Conservation (phyloP, 2,113 vertebrate species). For the Lasiurus borealis region DNA sequence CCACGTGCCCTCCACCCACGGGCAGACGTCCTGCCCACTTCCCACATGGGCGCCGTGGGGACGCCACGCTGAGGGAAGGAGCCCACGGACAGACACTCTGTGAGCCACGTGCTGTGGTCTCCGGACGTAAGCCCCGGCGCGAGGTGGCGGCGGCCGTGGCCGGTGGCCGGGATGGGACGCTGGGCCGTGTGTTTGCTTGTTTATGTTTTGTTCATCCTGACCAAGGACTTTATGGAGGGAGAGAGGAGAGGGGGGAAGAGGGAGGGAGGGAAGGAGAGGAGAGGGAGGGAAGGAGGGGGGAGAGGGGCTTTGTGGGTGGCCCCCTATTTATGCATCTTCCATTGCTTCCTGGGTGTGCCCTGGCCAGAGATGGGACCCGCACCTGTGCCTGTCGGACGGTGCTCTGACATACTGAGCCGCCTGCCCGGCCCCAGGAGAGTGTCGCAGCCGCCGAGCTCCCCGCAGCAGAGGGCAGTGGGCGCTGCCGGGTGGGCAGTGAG, state of each 20-base stretch:
- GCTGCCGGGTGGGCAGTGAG: background rate
- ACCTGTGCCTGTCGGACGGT: background rate
- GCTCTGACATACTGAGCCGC: background rate
- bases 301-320: background rate
- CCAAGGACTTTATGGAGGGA: too few species aligned
- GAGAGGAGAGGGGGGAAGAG: too few species aligned
- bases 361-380: background rate
- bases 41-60: rapidly evolving
- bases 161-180: background rate
- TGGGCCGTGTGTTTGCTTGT: too few species aligned
- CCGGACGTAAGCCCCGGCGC: too few species aligned
- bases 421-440: too few species aligned
- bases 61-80: rapidly evolving
- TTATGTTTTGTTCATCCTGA: too few species aligned
- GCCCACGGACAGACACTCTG: rapidly evolving
- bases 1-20: rapidly evolving
- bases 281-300: too few species aligned
- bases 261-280: too few species aligned
- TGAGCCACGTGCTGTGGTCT: rapidly evolving
- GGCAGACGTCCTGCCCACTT: background rate
- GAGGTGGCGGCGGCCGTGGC: too few species aligned
- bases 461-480: background rate
- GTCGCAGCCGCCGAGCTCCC: background rate
- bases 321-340: background rate
- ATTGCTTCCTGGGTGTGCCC: background rate